Evolutionary conservation across 2,888 invertebrate genomes (phyloP), one percentile per base, ranked within the genome.

Genomic region (Heliconius cydno): DNA sequence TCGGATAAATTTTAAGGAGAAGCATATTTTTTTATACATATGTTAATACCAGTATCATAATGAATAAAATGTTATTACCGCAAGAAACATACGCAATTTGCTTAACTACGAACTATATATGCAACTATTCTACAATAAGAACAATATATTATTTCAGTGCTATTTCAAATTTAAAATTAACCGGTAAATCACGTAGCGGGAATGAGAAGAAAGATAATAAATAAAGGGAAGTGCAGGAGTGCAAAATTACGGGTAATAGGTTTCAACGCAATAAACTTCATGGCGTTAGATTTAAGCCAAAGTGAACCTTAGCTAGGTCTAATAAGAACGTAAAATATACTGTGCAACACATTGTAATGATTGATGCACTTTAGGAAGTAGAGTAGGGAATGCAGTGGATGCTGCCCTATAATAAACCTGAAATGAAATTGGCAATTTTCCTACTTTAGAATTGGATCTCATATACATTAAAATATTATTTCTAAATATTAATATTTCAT

Each of bases 151-250:
- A 73, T 34, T 73, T 34, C 41, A 60, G 34, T 75, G 76, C 81
- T 79, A 77, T 75, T 79, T 81, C 80, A 81, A 78, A 80, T 81
- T 80, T 82, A 28, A 82, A 88, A 89, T 90, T 88, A 89, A 85
- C 85, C 84, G 83, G 88, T 90, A 90, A 88, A 88, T 88, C 88
- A 88, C 87, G 85, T 85, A 86, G 85, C 85, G 86, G 86, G 85
- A 85, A 85, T 83, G 84, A 84, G 82, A 83, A 83, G 70, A 79
- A 76, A 82, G 82, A 77, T 80, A 80, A 85, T 85, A 87, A 87
- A 85, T 86, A 86, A 87, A 79, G 79, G 83, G 81, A 83, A 79
- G 81, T 70, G 77, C 82, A 77, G 79, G 80, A 76, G 80, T 79
- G 79, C 79, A 77, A 77, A 83, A 83, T 84, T 84, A 82, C 79